A percentile compares a stretch with the other conserved stretches of the same genome.
Conservation (phyloP, 1,140 invertebrate genomes). For the Dendroctonus ponderosae region DNA sequence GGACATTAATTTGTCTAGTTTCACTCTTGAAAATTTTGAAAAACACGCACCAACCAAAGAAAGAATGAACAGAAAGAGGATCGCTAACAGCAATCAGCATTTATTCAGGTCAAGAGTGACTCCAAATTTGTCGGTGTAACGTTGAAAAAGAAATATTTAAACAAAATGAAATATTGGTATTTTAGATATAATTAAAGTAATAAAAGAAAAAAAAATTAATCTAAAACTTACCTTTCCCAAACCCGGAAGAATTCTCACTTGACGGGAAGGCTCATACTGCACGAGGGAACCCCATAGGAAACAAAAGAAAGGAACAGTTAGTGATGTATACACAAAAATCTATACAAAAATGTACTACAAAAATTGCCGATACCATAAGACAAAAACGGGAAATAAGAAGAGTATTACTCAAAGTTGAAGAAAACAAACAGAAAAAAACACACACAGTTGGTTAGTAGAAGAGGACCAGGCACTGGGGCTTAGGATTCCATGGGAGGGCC, state of each 20-base stretch:
- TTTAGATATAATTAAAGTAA: too few relatives aligned
- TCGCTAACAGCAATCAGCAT: too few relatives aligned
- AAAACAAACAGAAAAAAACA: conserved; percentile 27
- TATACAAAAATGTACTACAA: conserved; percentile 4
- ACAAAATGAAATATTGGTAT: too few relatives aligned
- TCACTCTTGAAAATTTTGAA: too few relatives aligned
- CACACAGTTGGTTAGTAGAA: conserved; percentile 34
- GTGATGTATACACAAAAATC: conserved; percentile 24
- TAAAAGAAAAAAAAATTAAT: neutral
- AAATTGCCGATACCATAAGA: neutral
- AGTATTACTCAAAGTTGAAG: conserved; percentile 14
- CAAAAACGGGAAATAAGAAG: conserved; percentile 4
- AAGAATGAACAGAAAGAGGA: too few relatives aligned
- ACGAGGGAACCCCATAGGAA: conserved; percentile 30
- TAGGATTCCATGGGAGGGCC: too few relatives aligned
- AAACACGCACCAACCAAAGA: too few relatives aligned
- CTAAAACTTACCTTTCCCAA: conserved; percentile 49
- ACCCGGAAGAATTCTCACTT: conserved; percentile 49
- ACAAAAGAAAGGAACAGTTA: conserved; percentile 37
- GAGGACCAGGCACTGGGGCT: conserved; percentile 8
- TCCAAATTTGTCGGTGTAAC: too few relatives aligned
- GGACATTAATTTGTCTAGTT: too few relatives aligned
- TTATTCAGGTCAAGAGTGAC: too few relatives aligned
- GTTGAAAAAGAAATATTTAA: too few relatives aligned
- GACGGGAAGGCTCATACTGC: conserved; percentile 44